phyloP scores from a whole-genome alignment of 2,797 vertebrate species.

The Selene dorsalis region DNA sequence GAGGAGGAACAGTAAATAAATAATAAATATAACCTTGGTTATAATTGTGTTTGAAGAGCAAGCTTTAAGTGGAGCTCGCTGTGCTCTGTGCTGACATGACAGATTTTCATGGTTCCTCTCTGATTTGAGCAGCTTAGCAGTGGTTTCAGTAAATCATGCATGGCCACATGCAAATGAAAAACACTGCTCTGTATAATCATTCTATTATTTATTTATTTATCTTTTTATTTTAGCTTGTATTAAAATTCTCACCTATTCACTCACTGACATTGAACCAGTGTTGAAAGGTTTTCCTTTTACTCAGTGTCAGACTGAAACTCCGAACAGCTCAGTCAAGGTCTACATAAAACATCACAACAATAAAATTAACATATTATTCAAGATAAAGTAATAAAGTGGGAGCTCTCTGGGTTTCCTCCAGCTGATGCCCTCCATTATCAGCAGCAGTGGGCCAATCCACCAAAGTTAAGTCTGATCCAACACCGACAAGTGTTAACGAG shows the following conservation, averaged over 20 bases:
- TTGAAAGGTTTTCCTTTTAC: neutral
- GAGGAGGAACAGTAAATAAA: conserved; percentile 37
- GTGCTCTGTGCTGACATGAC: conserved; percentile 52
- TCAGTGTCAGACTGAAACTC: neutral
- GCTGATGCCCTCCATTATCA: too few species aligned
- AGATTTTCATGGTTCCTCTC: conserved; percentile 36
- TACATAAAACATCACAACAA: neutral
- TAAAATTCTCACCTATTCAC: conserved; percentile 11
- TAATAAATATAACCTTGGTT: conserved; percentile 38
- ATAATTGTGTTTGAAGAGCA: conserved; percentile 52
- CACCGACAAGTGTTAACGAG: too few species aligned
- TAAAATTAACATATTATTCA: neutral
- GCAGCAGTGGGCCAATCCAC: too few species aligned
- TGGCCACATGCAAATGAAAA: neutral
- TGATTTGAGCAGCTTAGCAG: conserved; percentile 41
- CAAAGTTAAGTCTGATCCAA: too few species aligned
- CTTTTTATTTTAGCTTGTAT: neutral
- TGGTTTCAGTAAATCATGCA: conserved; percentile 24
- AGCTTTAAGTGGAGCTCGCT: conserved; percentile 26
- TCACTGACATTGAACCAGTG: neutral
- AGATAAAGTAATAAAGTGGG: too few species aligned
- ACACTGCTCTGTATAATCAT: conserved; percentile 2
- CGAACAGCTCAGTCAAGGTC: conserved; percentile 1
- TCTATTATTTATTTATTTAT: too few species aligned
- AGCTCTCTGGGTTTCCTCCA: too few species aligned